phyloP scores from a whole-genome alignment of 53 echinoderm and acorn worm species.

The Henricia sp. region DNA sequence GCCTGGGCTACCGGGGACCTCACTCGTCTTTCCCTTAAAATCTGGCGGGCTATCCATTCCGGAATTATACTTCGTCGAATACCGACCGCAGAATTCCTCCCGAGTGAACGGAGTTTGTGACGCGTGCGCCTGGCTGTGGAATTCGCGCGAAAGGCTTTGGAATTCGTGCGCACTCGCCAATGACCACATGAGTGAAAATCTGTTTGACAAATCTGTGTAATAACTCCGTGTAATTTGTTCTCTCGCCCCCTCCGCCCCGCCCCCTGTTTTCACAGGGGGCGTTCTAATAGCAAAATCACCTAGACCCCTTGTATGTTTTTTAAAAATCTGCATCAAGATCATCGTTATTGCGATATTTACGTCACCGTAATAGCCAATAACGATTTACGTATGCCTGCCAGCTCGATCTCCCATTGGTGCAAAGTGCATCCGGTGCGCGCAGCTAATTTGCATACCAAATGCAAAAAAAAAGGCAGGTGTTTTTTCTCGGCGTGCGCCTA shows the following conservation, averaged over 20 bases:
- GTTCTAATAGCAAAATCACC: too few species aligned
- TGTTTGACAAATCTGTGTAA: constrained; percentile 58
- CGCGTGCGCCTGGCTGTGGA: neutral
- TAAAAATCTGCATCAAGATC: too few species aligned
- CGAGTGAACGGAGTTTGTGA: neutral
- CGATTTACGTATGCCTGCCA: constrained; percentile 35
- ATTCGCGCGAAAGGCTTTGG: too few species aligned
- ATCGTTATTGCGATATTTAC: too few species aligned
- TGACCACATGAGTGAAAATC: constrained; percentile 50
- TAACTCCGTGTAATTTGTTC: constrained; percentile 58
- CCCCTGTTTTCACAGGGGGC: constrained; percentile 28
- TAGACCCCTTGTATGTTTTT: too few species aligned
- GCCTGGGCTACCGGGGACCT: constrained; percentile 2
- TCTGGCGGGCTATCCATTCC: constrained; percentile 20
- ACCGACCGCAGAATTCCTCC: too few species aligned
- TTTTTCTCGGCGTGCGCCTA: constrained; percentile 1
- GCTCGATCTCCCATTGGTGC: constrained; percentile 41
- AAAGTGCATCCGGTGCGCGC: constrained; percentile 54
- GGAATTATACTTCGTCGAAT: neutral
- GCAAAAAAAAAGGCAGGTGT: constrained; percentile 36
- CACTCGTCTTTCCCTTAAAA: neutral
- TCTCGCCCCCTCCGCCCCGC: constrained; percentile 40
- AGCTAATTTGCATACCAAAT: constrained; percentile 45
- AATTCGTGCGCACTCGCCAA: neutral
- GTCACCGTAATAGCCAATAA: too few species aligned